Conservation (phyloP, 1,140 invertebrate species). For the Arctopsyche grandis region DNA sequence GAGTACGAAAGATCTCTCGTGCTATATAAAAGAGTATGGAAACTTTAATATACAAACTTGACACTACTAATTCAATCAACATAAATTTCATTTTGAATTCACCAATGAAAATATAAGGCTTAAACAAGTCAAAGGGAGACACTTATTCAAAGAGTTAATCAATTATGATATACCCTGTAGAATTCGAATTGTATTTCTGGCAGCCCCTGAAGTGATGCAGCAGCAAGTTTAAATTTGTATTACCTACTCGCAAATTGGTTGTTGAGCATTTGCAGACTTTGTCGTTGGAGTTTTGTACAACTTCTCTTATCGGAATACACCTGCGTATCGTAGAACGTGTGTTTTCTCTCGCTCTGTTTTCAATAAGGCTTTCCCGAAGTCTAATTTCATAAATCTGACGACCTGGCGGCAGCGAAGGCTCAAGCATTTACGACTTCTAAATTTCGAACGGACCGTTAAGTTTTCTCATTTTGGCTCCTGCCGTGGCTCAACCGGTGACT, state of each 20-base stretch:
- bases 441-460: constrained; percentile 47
- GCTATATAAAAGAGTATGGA: too few relatives aligned
- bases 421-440: constrained; percentile 49
- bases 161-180: too few relatives aligned
- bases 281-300: not conserved
- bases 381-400: constrained; percentile 44
- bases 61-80: too few relatives aligned
- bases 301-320: not conserved
- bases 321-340: not conserved
- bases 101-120: too few relatives aligned
- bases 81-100: too few relatives aligned
- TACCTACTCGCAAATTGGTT: constrained; percentile 3
- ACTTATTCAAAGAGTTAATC: too few relatives aligned
- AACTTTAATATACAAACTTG: too few relatives aligned
- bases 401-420: constrained; percentile 14
- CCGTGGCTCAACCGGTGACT: constrained; percentile 10
- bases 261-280: constrained; percentile 18
- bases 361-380: constrained; percentile 43
- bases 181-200: too few relatives aligned
- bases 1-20: too few relatives aligned
- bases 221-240: too few relatives aligned
- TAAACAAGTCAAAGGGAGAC: too few relatives aligned
- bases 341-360: constrained; percentile 20
- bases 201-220: too few relatives aligned
- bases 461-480: constrained; percentile 42